Evolutionary conservation across 2,113 vertebrate species (phyloP).

Genomic region (Parotia lawesii): DNA sequence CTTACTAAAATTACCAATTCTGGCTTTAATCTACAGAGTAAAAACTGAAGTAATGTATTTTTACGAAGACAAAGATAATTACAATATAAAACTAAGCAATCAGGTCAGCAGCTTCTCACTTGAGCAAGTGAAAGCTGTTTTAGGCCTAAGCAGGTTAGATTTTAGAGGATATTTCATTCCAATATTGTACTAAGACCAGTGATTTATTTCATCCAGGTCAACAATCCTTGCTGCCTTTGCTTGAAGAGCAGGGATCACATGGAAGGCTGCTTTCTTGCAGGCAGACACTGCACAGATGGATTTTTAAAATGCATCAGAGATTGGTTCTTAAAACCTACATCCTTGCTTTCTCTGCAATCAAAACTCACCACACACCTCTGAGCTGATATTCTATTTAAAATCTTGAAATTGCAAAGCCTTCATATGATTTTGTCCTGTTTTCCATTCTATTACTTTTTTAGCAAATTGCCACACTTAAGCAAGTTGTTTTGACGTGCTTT

Average conservation of each 20-base stretch:
- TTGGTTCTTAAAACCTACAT: not conserved
- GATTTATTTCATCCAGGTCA: not conserved
- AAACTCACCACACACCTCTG: not conserved
- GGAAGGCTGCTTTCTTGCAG: not conserved
- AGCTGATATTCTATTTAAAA: not conserved
- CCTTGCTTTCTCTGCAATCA: not conserved
- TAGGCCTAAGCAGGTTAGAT: not conserved
- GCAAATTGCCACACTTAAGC: not conserved
- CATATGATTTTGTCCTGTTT: not conserved
- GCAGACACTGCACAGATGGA: not conserved
- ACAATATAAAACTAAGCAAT: not conserved
- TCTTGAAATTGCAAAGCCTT: not conserved
- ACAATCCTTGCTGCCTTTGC: not conserved
- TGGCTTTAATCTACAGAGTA: not conserved
- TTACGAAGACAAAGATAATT: not conserved
- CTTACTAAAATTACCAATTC: not conserved
- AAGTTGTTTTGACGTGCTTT: slow-evolving; percentile 29
- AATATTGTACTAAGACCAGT: not conserved
- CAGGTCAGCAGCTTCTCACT: not conserved
- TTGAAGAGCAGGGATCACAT: not conserved
- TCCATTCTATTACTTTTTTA: not conserved
- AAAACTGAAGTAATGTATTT: not conserved
- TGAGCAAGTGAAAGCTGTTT: not conserved
- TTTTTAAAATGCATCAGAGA: not conserved
- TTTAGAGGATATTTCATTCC: not conserved